phyloP scores from a whole-genome alignment of 2,113 vertebrate species.

The Cyprinodon tularosa region DNA sequence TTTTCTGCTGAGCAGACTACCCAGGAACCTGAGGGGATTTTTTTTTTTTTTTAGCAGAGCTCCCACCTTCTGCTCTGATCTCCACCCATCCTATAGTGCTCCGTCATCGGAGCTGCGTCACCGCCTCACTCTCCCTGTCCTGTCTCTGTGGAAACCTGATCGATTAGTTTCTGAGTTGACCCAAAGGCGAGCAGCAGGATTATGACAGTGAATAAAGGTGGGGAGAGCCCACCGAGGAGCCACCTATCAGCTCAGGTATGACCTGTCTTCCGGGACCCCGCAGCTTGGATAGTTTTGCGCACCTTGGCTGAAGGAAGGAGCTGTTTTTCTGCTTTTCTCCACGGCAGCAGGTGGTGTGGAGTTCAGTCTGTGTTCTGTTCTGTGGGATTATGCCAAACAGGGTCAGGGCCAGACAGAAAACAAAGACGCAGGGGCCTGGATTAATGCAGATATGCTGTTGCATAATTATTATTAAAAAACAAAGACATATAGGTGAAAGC shows the following conservation, averaged over 20 bases:
- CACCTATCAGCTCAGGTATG: conserved; percentile 58
- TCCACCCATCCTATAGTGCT: conserved; percentile 65
- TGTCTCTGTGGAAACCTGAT: conserved; percentile 41
- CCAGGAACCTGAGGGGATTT: not conserved
- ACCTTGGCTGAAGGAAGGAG: not conserved
- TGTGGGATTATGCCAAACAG: conserved; percentile 52
- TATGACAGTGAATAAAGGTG: conserved; percentile 22
- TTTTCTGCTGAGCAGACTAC: not conserved
- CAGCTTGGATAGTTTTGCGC: not conserved
- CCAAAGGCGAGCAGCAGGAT: conserved; percentile 38
- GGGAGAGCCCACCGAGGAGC: not conserved
- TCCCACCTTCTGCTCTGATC: conserved; percentile 39
- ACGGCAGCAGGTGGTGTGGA: not conserved
- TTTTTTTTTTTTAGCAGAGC: not conserved
- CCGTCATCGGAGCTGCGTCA: conserved; percentile 72
- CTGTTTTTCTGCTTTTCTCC: not conserved
- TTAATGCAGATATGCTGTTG: no score
- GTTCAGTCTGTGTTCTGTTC: conserved; percentile 40
- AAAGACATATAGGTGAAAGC: not conserved
- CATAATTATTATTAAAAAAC: not conserved
- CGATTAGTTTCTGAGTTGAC: conserved; percentile 23
- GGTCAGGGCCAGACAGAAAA: conserved; percentile 11
- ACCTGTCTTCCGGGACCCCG: not conserved
- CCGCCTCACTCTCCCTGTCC: conserved; percentile 43
- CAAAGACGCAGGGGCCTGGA: not conserved